Conservation (phyloP, 2,797 vertebrate species). For the Sebastes melanostomus region DNA sequence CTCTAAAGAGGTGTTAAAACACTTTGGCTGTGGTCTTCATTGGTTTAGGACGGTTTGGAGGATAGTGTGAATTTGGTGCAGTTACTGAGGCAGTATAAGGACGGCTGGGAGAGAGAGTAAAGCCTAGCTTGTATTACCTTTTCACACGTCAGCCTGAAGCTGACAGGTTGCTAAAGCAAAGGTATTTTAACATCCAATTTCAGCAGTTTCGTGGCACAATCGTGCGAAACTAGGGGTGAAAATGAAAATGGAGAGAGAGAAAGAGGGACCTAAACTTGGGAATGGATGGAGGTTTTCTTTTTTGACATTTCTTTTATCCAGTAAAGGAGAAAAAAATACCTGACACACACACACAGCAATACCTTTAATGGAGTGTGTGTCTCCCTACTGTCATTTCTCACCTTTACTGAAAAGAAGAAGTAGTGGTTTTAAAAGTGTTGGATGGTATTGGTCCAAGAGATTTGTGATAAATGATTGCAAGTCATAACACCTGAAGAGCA, state of each 20-base stretch:
- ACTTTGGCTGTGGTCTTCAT: conserved; percentile 10
- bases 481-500: neutral
- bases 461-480: neutral
- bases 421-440: neutral
- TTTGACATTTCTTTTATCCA: neutral
- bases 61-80: conserved; percentile 52
- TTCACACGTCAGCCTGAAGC: conserved; percentile 71
- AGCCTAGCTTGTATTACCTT: conserved; percentile 67
- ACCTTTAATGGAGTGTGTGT: neutral
- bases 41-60: conserved; percentile 17
- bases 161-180: conserved; percentile 76
- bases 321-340: neutral
- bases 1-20: conserved; percentile 52
- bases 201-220: conserved; percentile 64
- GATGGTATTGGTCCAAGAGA: conserved; percentile 16
- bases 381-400: conserved; percentile 33
- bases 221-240: conserved; percentile 54
- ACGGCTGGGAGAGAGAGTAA: conserved; percentile 14
- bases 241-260: conserved; percentile 49
- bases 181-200: conserved; percentile 77
- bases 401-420: neutral
- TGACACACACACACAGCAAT: neutral
- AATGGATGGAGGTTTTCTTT: conserved; percentile 29
- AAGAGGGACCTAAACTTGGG: conserved; percentile 19
- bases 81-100: conserved; percentile 10